Conservation (phyloP, 1,140 invertebrate genomes). For the Solenopsis fugax region DNA sequence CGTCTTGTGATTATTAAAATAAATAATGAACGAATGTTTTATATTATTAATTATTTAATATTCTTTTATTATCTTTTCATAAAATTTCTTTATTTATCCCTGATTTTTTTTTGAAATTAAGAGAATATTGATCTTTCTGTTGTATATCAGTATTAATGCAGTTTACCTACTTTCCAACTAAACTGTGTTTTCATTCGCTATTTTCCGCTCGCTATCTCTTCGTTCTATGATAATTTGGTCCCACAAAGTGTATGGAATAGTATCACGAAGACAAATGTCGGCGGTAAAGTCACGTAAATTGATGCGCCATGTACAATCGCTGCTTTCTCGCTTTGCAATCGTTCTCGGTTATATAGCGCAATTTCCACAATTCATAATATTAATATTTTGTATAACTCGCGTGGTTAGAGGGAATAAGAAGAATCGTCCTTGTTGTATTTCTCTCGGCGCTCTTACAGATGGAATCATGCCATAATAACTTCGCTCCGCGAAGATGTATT, state of each 20-base stretch:
- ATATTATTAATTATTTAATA: not conserved
- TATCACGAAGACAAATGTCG: conserved; percentile 75
- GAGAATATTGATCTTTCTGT: conserved; percentile 45
- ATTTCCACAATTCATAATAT: conserved; percentile 57
- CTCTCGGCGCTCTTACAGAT: conserved; percentile 47
- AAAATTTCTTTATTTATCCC: not conserved
- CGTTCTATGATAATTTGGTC: conserved; percentile 53
- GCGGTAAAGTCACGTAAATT: conserved; percentile 77
- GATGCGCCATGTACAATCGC: conserved; percentile 70
- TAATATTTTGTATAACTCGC: conserved; percentile 49
- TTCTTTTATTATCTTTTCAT: not conserved
- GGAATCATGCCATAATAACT: conserved; percentile 64
- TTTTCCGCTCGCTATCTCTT: conserved; percentile 48
- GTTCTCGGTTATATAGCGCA: conserved; percentile 23
- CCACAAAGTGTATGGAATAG: conserved; percentile 65
- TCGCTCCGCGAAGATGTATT: conserved; percentile 68
- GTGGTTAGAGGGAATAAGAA: not conserved
- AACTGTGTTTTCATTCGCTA: conserved; percentile 64
- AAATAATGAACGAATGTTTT: not conserved
- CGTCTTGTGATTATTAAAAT: not conserved
- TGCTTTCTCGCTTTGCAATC: conserved; percentile 68
- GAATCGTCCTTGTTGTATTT: not conserved
- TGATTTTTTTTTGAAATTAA: conserved; percentile 46
- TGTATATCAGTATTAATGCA: conserved; percentile 27
- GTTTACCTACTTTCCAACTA: conserved; percentile 67